phyloP scores from a whole-genome alignment of 2,797 vertebrate species.

The Aphelocoma californica region DNA sequence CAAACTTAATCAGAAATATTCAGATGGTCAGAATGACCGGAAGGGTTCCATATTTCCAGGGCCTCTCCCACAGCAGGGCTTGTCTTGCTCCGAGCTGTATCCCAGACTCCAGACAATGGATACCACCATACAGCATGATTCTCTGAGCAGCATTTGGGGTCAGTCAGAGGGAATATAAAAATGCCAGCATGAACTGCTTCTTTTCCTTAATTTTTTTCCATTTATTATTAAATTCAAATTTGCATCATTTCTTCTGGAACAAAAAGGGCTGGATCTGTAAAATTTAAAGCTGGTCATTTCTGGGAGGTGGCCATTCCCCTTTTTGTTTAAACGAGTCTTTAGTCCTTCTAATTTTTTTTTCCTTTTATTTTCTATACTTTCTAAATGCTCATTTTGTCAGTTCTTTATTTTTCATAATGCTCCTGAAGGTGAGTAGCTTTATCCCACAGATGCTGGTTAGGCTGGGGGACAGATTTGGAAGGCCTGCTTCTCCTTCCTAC shows the following conservation, averaged over 20 bases:
- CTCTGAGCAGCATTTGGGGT: neutral
- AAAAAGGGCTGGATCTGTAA: neutral
- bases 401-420: neutral
- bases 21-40: neutral
- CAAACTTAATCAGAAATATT: neutral
- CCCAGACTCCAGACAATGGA: neutral
- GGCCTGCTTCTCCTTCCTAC: neutral
- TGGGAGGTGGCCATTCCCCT: neutral
- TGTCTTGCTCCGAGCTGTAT: rapidly evolving
- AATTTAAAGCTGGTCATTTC: neutral
- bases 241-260: neutral
- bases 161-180: neutral
- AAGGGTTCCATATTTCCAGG: neutral
- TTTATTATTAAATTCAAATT: neutral
- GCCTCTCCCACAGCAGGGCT: neutral
- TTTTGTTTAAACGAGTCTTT: neutral
- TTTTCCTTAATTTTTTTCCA: neutral
- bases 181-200: neutral
- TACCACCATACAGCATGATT: neutral
- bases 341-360: neutral
- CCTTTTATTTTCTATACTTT: neutral
- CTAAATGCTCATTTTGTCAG: neutral
- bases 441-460: neutral
- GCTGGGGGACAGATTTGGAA: neutral
- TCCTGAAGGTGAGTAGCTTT: neutral